Evolutionary conservation across 1,140 invertebrate species (phyloP).

Genomic region (Homalodisca vitripennis): DNA sequence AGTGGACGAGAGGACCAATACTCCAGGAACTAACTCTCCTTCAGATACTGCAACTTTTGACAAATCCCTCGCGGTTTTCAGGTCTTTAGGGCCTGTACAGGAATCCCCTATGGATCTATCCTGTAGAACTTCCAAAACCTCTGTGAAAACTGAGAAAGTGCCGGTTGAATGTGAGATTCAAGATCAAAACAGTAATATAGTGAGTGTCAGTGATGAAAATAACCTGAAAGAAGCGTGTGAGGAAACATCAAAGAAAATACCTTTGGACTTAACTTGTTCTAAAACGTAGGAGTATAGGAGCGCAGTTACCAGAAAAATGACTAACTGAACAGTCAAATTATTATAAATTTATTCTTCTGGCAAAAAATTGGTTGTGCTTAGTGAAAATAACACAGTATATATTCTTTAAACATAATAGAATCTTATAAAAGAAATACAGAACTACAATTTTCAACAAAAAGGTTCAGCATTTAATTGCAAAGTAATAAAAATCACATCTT

Average conservation of each 20-base stretch:
- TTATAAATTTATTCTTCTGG: no score
- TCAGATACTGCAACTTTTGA: conserved; percentile 37
- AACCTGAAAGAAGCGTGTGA: not conserved
- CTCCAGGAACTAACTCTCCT: not conserved
- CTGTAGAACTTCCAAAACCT: not conserved
- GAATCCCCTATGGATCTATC: conserved; percentile 35
- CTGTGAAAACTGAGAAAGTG: not conserved
- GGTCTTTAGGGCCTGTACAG: conserved; percentile 50
- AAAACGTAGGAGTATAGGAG: conserved; percentile 4
- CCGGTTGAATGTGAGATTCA: conserved; percentile 1
- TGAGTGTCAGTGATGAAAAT: conserved; percentile 12
- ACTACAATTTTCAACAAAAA: no score
- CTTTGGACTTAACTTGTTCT: conserved; percentile 29
- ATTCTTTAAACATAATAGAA: no score
- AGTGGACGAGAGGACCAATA: not conserved
- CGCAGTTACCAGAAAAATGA: no score
- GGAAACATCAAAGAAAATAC: conserved; percentile 8
- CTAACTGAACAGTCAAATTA: no score
- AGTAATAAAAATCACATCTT: no score
- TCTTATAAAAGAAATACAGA: no score
- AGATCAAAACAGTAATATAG: conserved; percentile 24
- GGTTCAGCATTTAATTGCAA: no score
- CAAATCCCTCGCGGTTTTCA: conserved; percentile 47
- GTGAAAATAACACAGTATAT: no score
- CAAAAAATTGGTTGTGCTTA: no score